Percentiles rank a stretch among this genome's conserved stretches.
phyloP scores from a whole-genome alignment of 2,888 invertebrate genomes.

The Yponomeuta malinellus region DNA sequence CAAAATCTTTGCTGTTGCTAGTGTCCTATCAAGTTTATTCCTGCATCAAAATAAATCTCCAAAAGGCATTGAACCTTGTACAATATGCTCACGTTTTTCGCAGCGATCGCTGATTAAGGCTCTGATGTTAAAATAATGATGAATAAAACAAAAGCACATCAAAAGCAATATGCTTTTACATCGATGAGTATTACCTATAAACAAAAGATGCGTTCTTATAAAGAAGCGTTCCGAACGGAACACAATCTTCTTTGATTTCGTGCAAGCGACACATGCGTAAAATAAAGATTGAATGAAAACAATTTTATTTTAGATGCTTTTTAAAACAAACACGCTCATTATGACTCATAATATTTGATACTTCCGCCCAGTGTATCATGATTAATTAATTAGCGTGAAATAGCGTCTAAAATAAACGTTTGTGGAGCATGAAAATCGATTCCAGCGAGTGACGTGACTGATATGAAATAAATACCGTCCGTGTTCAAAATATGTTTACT shows the following conservation, averaged over 20 bases:
- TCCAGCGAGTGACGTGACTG: not conserved
- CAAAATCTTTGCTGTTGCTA: not conserved
- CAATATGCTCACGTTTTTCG: not conserved
- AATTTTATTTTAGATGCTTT: constrained; percentile 9
- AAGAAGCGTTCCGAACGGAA: constrained; percentile 44
- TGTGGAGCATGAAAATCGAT: constrained; percentile 9
- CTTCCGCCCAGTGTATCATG: constrained; percentile 5
- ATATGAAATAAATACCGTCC: constrained; percentile 1
- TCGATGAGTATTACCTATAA: not conserved
- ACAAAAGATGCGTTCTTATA: not conserved
- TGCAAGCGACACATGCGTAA: constrained; percentile 58
- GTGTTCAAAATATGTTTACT: not conserved
- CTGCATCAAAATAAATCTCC: not conserved
- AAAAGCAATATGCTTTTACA: constrained; percentile 43
- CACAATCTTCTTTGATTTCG: constrained; percentile 37
- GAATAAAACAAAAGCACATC: constrained; percentile 49
- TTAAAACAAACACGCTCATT: not conserved
- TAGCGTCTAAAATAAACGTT: constrained; percentile 13
- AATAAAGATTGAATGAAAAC: not conserved
- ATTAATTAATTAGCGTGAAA: not conserved
- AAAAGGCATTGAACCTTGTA: not conserved
- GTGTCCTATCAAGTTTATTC: not conserved
- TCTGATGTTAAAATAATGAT: constrained; percentile 27
- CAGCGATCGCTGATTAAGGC: not conserved
- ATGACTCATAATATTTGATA: not conserved